Evolutionary conservation across 2,113 vertebrate genomes (phyloP).

Genomic region (Ceratotherium simum): DNA sequence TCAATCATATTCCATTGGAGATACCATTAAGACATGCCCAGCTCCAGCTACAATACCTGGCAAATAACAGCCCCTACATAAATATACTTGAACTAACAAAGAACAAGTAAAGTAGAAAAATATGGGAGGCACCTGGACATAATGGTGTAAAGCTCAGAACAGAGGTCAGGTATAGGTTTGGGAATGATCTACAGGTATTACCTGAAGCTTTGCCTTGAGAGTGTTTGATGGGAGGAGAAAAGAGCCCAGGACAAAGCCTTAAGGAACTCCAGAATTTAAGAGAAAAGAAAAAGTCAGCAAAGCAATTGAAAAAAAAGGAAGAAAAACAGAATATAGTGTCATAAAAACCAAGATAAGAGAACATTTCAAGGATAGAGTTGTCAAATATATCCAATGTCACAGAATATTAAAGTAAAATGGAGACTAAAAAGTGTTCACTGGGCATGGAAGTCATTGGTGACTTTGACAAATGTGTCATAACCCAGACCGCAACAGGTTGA

Average conservation of each 20-base stretch:
- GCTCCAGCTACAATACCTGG: not conserved
- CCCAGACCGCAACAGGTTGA: not conserved
- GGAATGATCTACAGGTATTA: not conserved
- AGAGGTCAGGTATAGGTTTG: not conserved
- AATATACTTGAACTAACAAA: slow-evolving; percentile 8
- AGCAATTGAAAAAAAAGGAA: not conserved
- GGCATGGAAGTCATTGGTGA: not conserved
- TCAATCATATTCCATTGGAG: not conserved
- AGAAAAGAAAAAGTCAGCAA: not conserved
- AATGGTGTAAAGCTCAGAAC: not conserved
- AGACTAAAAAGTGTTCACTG: not conserved
- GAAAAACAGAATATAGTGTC: not conserved
- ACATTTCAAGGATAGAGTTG: not conserved
- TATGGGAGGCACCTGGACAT: not conserved
- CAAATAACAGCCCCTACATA: not conserved
- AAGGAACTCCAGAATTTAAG: not conserved
- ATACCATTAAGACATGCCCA: not conserved
- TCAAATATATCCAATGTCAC: not conserved
- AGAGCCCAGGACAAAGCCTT: not conserved
- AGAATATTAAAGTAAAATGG: not conserved
- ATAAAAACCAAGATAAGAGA: slow-evolving; percentile 14
- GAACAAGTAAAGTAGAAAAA: slow-evolving; percentile 23
- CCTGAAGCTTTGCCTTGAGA: not conserved
- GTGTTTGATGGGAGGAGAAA: not conserved
- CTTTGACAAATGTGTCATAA: not conserved